Evolutionary conservation across 2,113 vertebrate genomes (phyloP).

Genomic region (Apteryx owenii): DNA sequence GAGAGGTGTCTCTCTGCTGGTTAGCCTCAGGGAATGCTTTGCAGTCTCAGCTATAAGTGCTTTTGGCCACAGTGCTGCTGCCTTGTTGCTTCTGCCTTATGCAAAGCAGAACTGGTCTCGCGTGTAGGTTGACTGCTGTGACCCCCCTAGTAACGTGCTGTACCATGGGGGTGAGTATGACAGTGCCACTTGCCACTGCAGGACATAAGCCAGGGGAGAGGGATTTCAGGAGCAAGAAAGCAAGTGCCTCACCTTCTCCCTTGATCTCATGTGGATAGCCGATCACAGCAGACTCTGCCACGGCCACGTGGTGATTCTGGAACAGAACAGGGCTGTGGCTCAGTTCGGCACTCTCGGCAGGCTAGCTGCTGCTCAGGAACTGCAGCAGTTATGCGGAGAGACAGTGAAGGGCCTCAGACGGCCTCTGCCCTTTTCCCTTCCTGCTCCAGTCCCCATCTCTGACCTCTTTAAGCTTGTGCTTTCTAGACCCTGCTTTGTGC

Average conservation of each 20-base stretch:
- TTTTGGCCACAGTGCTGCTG: background rate
- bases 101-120: background rate
- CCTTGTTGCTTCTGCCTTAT: background rate
- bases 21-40: background rate
- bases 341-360: background rate
- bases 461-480: background rate
- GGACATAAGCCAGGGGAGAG: accelerated
- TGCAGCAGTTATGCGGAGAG: background rate
- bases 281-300: constrained; percentile 83
- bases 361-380: background rate
- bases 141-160: background rate
- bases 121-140: background rate
- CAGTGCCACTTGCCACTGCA: background rate
- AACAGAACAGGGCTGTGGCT: constrained; percentile 29
- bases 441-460: background rate
- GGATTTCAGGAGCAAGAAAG: background rate
- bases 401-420: background rate
- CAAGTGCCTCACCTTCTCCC: constrained; percentile 77
- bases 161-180: background rate
- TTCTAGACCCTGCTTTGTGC: background rate
- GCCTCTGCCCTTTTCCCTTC: background rate
- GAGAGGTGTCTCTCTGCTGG: background rate
- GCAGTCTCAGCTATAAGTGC: background rate
- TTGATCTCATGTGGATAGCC: constrained; percentile 81
- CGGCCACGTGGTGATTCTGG: constrained; percentile 78